Evolutionary conservation across 1,140 invertebrate genomes (phyloP).

Genomic region (Papilio glaucus): DNA sequence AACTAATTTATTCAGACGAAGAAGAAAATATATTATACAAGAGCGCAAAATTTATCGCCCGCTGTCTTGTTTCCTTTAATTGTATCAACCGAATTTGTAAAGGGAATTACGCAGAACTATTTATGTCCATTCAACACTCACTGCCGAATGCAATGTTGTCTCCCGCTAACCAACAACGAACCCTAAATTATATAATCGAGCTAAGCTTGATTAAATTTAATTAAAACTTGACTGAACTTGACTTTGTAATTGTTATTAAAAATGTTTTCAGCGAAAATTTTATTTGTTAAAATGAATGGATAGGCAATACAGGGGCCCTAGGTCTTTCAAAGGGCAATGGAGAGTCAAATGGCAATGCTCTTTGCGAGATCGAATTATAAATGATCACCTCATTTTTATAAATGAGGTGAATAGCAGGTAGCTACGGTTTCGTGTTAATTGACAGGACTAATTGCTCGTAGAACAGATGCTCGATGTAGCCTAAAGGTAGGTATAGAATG

Average conservation of each 20-base stretch:
- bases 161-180: conserved; percentile 15
- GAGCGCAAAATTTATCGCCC: conserved; percentile 21
- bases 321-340: background rate
- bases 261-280: background rate
- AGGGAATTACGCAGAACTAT: conserved; percentile 32
- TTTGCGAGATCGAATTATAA: background rate
- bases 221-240: conserved; percentile 15
- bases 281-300: background rate
- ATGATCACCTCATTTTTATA: no score
- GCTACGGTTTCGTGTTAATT: no score
- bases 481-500: no score
- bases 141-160: conserved; percentile 31
- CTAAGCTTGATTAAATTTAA: conserved; percentile 31
- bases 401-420: no score
- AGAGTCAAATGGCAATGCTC: background rate
- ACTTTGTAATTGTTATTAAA: background rate
- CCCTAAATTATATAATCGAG: conserved; percentile 33
- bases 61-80: conserved; percentile 37
- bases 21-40: conserved; percentile 16
- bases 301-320: background rate
- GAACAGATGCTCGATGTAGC: no score
- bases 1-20: conserved; percentile 17
- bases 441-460: no score
- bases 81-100: conserved; percentile 27
- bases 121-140: conserved; percentile 29